Evolutionary conservation across 2,888 invertebrate genomes (phyloP).

Genomic region (Marasmarcha lunaedactyla): DNA sequence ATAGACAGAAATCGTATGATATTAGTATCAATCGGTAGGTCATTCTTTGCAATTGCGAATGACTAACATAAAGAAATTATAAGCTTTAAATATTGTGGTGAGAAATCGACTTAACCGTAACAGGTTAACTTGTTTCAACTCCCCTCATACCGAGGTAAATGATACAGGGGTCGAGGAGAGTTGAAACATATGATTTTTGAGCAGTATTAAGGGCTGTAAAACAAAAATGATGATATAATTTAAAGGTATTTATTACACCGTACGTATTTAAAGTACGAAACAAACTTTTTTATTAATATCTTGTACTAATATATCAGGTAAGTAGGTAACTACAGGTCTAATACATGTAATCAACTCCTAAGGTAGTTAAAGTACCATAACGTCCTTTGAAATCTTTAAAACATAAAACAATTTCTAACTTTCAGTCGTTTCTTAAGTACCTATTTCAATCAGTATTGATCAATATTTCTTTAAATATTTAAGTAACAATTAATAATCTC

Average conservation of each 20-base stretch:
- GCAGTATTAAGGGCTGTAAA: conserved; percentile 8
- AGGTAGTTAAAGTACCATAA: not conserved
- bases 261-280: conserved; percentile 1
- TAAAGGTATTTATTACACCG: not conserved
- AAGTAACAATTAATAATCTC: not conserved
- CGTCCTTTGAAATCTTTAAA: not conserved
- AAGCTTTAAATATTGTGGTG: conserved; percentile 3
- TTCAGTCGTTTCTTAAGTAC: not conserved
- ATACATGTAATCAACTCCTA: conserved; percentile 4
- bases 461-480: too few relatives aligned
- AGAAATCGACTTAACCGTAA: conserved; percentile 5
- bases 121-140: conserved; percentile 3
- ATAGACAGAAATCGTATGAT: not conserved
- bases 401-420: not conserved
- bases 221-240: conserved; percentile 8
- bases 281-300: conserved; percentile 4
- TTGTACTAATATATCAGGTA: conserved; percentile 5
- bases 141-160: conserved; percentile 6
- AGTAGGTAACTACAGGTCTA: conserved; percentile 5
- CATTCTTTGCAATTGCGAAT: not conserved
- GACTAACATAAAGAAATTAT: conserved; percentile 1
- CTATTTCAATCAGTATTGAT: not conserved
- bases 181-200: conserved; percentile 13
- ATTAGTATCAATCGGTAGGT: not conserved
- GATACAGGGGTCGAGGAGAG: conserved; percentile 8